phyloP scores from a whole-genome alignment of 1,140 invertebrate genomes.

The Ceratina japonica region DNA sequence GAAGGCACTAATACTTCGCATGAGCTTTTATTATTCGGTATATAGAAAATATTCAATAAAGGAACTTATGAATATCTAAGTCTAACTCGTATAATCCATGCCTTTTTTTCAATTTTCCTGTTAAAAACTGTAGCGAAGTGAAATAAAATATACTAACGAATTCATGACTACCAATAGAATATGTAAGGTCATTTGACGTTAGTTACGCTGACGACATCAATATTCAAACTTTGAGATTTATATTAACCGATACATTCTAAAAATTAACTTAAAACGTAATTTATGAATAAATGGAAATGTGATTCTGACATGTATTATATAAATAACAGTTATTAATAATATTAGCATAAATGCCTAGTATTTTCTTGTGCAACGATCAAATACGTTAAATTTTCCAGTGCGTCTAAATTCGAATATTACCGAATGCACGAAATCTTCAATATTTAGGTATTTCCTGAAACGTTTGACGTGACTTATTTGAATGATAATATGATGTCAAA shows the following conservation, averaged over 20 bases:
- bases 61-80: too few species aligned
- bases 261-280: not conserved
- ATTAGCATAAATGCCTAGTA: too few species aligned
- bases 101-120: too few species aligned
- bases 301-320: too few species aligned
- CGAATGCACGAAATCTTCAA: not conserved
- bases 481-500: slow-evolving; percentile 19
- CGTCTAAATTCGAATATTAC: not conserved
- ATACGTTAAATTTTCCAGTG: not conserved
- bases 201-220: not conserved
- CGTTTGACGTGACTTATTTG: slow-evolving; percentile 12
- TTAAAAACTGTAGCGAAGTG: too few species aligned
- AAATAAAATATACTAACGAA: too few species aligned
- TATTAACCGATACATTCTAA: not conserved
- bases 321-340: not conserved
- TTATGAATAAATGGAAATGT: too few species aligned
- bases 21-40: too few species aligned
- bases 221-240: not conserved
- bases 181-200: not conserved
- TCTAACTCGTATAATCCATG: too few species aligned
- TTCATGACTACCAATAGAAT: too few species aligned
- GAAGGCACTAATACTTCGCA: too few species aligned
- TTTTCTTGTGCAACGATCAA: not conserved
- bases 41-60: too few species aligned
- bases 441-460: slow-evolving; percentile 16